These are phyloP conservation scores for Meriones psammophilus DNA, from an alignment of 2,797 vertebrate species.

Conservation along the genomic window DNA sequence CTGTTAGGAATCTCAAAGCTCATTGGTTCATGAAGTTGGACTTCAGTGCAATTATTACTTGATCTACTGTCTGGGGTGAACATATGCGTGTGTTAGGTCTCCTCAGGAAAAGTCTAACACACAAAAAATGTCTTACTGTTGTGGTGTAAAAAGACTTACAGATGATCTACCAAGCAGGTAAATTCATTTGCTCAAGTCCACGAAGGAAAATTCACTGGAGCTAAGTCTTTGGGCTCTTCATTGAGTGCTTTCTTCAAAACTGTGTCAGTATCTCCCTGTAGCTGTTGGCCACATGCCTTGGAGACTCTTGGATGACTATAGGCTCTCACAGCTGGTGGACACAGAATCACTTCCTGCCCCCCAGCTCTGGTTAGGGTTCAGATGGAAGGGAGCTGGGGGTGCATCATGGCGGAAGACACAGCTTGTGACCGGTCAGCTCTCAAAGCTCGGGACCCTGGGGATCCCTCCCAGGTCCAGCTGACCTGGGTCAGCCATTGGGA, in stretches of 20 bases:
- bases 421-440: neutral
- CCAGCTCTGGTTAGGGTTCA: neutral
- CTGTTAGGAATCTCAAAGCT: neutral
- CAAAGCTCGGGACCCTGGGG: neutral
- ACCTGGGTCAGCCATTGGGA: slow-evolving; percentile 1
- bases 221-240: neutral
- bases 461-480: neutral
- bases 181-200: neutral
- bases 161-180: neutral
- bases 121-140: neutral
- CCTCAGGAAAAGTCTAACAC: neutral
- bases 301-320: neutral
- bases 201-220: neutral
- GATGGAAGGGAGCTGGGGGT: neutral
- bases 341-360: neutral
- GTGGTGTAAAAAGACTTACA: neutral
- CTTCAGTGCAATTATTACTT: neutral
- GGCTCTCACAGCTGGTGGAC: neutral
- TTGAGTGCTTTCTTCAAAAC: neutral
- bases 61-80: neutral
- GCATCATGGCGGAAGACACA: neutral
- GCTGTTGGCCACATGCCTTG: neutral
- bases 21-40: neutral
- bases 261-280: neutral
- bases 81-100: neutral